Percentiles rank a stretch among this genome's conserved stretches.
These are phyloP conservation scores for Colistium nudipinnis DNA, from an alignment of 2,113 vertebrate species.

Conservation along the genomic window DNA sequence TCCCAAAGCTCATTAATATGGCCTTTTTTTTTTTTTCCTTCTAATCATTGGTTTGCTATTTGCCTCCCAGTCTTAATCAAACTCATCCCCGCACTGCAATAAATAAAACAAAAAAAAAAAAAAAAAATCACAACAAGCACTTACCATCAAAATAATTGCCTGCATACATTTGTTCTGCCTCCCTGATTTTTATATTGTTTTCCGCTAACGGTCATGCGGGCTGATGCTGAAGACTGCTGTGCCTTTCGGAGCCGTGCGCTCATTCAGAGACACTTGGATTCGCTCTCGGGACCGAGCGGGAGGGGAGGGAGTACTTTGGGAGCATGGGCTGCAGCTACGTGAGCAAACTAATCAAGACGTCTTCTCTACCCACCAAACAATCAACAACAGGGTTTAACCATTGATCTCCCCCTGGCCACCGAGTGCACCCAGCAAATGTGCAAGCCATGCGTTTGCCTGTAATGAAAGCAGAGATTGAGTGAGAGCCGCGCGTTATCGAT, in stretches of 20 bases:
- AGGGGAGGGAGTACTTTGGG: constrained; percentile 33
- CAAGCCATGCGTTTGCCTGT: constrained; percentile 53
- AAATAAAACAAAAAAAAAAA: constrained; percentile 21
- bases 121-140: constrained; percentile 50
- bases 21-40: constrained; percentile 41
- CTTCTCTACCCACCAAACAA: constrained; percentile 69
- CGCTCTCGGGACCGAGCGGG: constrained; percentile 19
- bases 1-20: constrained; percentile 64
- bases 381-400: constrained; percentile 61
- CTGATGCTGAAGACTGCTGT: constrained; percentile 31
- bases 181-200: constrained; percentile 75
- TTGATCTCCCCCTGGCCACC: constrained; percentile 52
- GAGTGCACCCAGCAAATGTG: constrained; percentile 43
- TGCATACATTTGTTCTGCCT: constrained; percentile 75
- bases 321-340: constrained; percentile 33
- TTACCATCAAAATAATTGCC: constrained; percentile 73
- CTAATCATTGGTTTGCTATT: constrained; percentile 70
- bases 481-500: constrained; percentile 17
- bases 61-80: constrained; percentile 75
- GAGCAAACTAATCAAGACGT: constrained; percentile 76
- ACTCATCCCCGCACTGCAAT: constrained; percentile 69
- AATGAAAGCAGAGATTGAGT: constrained; percentile 43
- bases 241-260: constrained; percentile 42
- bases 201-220: constrained; percentile 50
- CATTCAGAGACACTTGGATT: constrained; percentile 41